These are phyloP conservation scores for Drosophila fungiperda DNA, from an alignment of 2,888 invertebrate genomes.

Conservation along the genomic window DNA sequence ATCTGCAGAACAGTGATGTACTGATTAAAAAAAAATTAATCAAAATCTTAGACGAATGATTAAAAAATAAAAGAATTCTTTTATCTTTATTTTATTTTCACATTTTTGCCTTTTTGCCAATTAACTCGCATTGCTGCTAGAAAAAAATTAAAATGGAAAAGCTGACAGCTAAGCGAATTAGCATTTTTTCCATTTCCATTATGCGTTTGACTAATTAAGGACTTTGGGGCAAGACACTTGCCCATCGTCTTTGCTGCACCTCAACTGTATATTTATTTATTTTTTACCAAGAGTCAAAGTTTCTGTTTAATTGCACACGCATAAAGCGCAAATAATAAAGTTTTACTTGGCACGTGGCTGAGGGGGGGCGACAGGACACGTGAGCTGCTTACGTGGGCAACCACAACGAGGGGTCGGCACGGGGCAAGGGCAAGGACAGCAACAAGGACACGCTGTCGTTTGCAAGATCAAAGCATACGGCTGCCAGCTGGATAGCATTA, in stretches of 20 bases:
- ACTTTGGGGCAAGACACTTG: slow-evolving; percentile 7
- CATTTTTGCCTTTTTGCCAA: slow-evolving; percentile 11
- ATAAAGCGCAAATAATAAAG: slow-evolving; percentile 26
- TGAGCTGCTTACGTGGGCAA: slow-evolving; percentile 20
- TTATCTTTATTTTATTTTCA: background rate
- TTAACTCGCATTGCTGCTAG: slow-evolving; percentile 22
- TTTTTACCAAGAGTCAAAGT: slow-evolving; percentile 6
- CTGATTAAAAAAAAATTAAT: background rate
- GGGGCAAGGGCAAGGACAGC: background rate
- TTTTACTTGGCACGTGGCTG: background rate
- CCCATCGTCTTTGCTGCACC: slow-evolving; percentile 2
- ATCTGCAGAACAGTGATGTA: background rate
- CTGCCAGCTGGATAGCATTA: slow-evolving; percentile 28
- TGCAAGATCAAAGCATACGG: slow-evolving; percentile 46
- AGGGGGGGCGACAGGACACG: background rate
- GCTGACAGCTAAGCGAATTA: slow-evolving; percentile 2
- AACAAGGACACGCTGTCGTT: slow-evolving; percentile 19
- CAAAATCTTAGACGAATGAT: background rate
- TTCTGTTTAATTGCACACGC: slow-evolving; percentile 27
- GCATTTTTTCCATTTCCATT: slow-evolving; percentile 2
- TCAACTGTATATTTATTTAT: slow-evolving; percentile 14
- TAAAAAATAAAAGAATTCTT: background rate
- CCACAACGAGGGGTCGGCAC: background rate
- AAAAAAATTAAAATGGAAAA: slow-evolving; percentile 1
- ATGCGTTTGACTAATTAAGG: slow-evolving; percentile 17